A percentile compares a stretch with the other conserved stretches of the same genome.
These are phyloP conservation scores for Caenorhabditis angaria DNA, from an alignment of 2,888 invertebrate genomes.

Conservation along the genomic window DNA sequence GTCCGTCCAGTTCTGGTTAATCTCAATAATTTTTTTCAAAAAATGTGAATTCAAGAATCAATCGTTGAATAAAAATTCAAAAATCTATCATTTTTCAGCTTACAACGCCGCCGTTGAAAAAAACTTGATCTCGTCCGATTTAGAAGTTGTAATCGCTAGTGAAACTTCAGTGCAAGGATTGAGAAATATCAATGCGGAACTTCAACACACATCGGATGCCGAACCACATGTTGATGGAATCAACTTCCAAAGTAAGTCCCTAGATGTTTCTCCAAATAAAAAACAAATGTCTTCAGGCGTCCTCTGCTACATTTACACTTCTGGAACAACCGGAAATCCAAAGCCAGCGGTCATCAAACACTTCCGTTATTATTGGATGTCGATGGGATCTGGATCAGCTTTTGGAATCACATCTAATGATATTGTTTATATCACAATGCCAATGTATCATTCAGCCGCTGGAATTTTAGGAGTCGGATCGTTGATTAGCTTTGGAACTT, in stretches of 20 bases:
- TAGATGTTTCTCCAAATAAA: background rate
- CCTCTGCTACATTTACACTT: slow-evolving; percentile 94
- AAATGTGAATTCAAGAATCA: too few species aligned
- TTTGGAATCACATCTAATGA: slow-evolving; percentile 76
- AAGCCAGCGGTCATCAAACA: slow-evolving; percentile 96
- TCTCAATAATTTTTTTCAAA: too few species aligned
- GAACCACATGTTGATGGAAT: slow-evolving; percentile 48
- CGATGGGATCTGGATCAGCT: slow-evolving; percentile 53
- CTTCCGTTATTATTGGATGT: slow-evolving; percentile 77
- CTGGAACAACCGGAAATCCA: slow-evolving; percentile 96
- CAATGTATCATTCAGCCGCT: slow-evolving; percentile 93
- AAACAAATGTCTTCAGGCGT: slow-evolving; percentile 62
- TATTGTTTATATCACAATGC: slow-evolving; percentile 88
- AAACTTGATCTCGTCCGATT: slow-evolving; percentile 47
- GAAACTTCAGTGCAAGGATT: slow-evolving; percentile 16
- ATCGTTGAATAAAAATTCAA: too few species aligned
- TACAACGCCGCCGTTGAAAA: slow-evolving; percentile 54
- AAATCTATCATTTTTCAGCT: slow-evolving; percentile 56
- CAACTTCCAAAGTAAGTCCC: slow-evolving; percentile 52
- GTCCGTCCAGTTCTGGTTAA: too few species aligned
- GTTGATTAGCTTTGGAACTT: slow-evolving; percentile 77
- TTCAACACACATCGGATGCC: slow-evolving; percentile 25
- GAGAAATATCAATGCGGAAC: slow-evolving; percentile 31
- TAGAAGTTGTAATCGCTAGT: slow-evolving; percentile 49
- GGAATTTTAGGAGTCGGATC: slow-evolving; percentile 77